Evolutionary conservation across 1,140 invertebrate genomes (phyloP).

Genomic region (Papilio helenus): DNA sequence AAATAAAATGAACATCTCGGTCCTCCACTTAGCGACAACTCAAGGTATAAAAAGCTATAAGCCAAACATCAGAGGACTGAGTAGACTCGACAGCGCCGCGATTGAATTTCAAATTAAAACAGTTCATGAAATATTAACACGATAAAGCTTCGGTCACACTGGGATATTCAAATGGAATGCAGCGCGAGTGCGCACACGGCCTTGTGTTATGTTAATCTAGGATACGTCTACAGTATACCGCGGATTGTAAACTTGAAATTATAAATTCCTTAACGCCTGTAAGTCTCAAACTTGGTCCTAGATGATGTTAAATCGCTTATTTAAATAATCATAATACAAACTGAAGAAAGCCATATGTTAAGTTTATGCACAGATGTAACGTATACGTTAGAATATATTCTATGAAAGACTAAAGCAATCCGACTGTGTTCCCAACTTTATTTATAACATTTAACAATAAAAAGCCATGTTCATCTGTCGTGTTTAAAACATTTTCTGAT

Average conservation of each 20-base stretch:
- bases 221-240: not conserved
- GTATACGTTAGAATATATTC: conserved; percentile 44
- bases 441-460: conserved; percentile 40
- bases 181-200: conserved; percentile 54
- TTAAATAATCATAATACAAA: conserved; percentile 39
- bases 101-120: conserved; percentile 67
- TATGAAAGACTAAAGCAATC: conserved; percentile 56
- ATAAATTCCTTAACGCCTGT: too few relatives aligned
- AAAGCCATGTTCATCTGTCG: conserved; percentile 26
- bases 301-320: not conserved
- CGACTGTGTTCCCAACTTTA: conserved; percentile 45
- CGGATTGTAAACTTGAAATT: not conserved
- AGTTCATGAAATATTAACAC: conserved; percentile 70
- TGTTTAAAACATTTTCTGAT: not conserved
- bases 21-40: conserved; percentile 2
- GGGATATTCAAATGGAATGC: conserved; percentile 66
- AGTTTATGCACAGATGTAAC: conserved; percentile 71
- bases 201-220: conserved; percentile 60
- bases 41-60: conserved; percentile 31
- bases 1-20: conserved; percentile 5
- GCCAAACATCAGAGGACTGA: conserved; percentile 45
- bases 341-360: conserved; percentile 61
- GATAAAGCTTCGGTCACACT: conserved; percentile 51
- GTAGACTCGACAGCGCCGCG: conserved; percentile 39
- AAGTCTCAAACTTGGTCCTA: too few relatives aligned